A percentile compares a stretch with the other conserved stretches of the same genome.
Evolutionary conservation across 2,797 vertebrate species (phyloP).

Genomic region (Eospalax fontanierii): DNA sequence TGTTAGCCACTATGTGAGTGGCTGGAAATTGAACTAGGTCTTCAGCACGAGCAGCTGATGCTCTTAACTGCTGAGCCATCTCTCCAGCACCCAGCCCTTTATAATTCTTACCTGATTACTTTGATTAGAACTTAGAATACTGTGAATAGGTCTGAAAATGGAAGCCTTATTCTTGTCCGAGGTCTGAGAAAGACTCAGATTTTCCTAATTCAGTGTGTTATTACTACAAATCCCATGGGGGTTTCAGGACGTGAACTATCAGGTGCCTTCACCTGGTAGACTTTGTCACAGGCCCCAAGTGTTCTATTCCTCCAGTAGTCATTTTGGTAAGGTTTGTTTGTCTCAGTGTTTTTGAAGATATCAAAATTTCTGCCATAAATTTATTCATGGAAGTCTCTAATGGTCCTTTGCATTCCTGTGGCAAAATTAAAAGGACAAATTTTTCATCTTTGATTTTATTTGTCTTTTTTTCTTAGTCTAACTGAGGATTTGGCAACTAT

Average conservation of each 20-base stretch:
- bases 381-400: neutral
- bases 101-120: too few relatives aligned
- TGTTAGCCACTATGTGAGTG: too few relatives aligned
- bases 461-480: neutral
- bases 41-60: too few relatives aligned
- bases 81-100: too few relatives aligned
- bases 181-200: neutral
- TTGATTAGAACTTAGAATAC: neutral
- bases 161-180: neutral
- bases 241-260: neutral
- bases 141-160: neutral
- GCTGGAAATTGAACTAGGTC: too few relatives aligned
- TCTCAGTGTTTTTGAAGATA: neutral
- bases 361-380: neutral
- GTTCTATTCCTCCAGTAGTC: neutral
- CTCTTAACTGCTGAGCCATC: too few relatives aligned
- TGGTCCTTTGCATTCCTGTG: neutral
- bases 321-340: neutral
- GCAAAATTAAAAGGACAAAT: neutral
- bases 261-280: neutral
- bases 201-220: neutral
- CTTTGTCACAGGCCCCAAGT: neutral
- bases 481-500: neutral
- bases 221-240: too few relatives aligned
- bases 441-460: neutral